Percentiles rank a stretch among this genome's conserved stretches.
These are phyloP conservation scores for Pampusana beccarii DNA, from an alignment of 2,113 vertebrate species.

Conservation along the genomic window DNA sequence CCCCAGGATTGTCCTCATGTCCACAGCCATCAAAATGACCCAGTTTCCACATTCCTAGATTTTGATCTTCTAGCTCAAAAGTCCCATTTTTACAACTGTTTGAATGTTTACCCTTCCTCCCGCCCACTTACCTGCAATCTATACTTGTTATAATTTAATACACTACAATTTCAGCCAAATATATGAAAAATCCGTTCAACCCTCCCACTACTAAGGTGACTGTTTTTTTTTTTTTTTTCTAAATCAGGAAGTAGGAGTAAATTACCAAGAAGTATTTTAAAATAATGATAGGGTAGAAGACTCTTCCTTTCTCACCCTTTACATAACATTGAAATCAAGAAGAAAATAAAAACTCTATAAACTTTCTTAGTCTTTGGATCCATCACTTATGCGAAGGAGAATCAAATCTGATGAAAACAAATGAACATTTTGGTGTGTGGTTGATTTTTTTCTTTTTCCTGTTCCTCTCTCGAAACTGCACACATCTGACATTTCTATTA, in stretches of 20 bases:
- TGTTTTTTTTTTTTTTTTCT: too few relatives aligned
- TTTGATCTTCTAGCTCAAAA: neutral
- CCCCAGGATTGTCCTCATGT: neutral
- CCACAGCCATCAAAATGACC: neutral
- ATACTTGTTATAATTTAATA: too few relatives aligned
- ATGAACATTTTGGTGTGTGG: slow-evolving; percentile 3
- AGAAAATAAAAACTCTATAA: neutral
- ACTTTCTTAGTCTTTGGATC: neutral
- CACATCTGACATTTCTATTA: slow-evolving; percentile 47
- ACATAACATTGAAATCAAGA: neutral
- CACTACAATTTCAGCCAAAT: neutral
- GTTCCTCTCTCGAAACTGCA: neutral
- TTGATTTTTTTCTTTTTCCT: neutral
- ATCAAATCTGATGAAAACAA: slow-evolving; percentile 28
- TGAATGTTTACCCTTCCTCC: neutral
- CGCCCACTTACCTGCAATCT: neutral
- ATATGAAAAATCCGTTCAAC: too few relatives aligned
- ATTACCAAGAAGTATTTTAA: too few relatives aligned
- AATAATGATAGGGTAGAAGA: too few relatives aligned
- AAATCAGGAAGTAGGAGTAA: too few relatives aligned
- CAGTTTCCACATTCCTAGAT: neutral
- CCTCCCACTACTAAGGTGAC: too few relatives aligned
- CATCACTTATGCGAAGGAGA: neutral
- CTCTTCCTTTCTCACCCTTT: too few relatives aligned
- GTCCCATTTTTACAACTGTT: neutral